Conservation (phyloP, 2,797 vertebrate species). For the Serranus cabrilla region DNA sequence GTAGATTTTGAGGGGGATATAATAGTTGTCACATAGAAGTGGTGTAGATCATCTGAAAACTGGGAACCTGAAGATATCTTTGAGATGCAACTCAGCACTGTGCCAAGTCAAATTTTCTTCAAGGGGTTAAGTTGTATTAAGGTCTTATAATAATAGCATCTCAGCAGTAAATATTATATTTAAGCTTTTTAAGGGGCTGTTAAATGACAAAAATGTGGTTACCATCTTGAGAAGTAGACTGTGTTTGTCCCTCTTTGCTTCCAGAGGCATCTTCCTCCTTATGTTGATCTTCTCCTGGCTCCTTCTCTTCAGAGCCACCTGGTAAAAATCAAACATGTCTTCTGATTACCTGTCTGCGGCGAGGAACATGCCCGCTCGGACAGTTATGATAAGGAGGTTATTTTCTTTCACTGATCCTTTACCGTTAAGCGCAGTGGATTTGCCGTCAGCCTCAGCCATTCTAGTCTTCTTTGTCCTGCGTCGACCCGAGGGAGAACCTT, state of each 20-base stretch:
- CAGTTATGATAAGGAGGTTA: background rate
- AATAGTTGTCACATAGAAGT: no score
- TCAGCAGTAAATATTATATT: no score
- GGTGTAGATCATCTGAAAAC: no score
- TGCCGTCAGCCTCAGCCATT: slow-evolving; percentile 83
- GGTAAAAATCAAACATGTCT: slow-evolving; percentile 18
- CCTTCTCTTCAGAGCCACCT: slow-evolving; percentile 81
- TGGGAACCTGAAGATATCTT: no score
- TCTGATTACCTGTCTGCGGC: background rate
- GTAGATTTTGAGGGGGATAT: no score
- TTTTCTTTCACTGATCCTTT: slow-evolving; percentile 37
- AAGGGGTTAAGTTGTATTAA: no score
- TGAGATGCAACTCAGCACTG: no score
- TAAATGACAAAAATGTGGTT: background rate
- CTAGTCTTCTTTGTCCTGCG: slow-evolving; percentile 63
- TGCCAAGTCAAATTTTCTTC: no score
- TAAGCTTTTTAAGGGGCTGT: background rate
- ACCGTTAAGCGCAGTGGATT: slow-evolving; percentile 80
- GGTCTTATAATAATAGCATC: no score
- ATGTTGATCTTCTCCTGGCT: slow-evolving; percentile 72
- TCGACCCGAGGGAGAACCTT: slow-evolving; percentile 75
- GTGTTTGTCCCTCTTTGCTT: slow-evolving; percentile 70
- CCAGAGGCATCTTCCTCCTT: slow-evolving; percentile 70
- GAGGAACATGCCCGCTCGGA: background rate
- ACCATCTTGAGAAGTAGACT: slow-evolving; percentile 74